Percentiles rank a stretch among this genome's conserved stretches.
Conservation (phyloP, 2,888 invertebrate species). For the Euphydryas editha region DNA sequence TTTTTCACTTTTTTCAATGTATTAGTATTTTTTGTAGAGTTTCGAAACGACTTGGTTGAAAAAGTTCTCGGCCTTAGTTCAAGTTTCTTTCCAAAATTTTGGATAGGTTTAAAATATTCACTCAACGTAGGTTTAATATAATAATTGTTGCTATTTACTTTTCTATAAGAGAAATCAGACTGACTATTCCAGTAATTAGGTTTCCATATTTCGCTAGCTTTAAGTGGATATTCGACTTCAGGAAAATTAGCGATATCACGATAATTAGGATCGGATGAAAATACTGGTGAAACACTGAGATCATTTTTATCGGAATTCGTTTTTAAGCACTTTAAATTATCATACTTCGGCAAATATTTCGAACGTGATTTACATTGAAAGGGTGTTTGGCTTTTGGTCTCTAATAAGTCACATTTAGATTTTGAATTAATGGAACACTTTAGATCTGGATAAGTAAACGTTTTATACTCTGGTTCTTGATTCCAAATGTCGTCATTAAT, state of each 20-base stretch:
- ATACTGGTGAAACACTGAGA: constrained; percentile 25
- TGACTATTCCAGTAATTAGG: constrained; percentile 58
- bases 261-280: constrained; percentile 38
- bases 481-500: constrained; percentile 13
- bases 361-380: neutral
- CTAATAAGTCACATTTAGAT: constrained; percentile 28
- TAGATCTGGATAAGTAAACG: constrained; percentile 58
- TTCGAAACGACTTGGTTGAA: constrained; percentile 20
- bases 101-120: neutral
- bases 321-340: neutral
- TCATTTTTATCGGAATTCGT: neutral
- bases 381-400: constrained; percentile 18
- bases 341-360: neutral
- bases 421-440: constrained; percentile 49
- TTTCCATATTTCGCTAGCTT: constrained; percentile 60
- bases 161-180: neutral
- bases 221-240: constrained; percentile 67
- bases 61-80: neutral
- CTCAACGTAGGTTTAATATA: constrained; percentile 1
- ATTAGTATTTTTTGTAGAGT: constrained; percentile 6
- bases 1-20: constrained; percentile 16
- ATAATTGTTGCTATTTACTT: constrained; percentile 6
- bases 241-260: constrained; percentile 56
- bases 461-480: constrained; percentile 40
- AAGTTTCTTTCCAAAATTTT: constrained; percentile 9